Conservation (phyloP, 2,888 invertebrate genomes). For the Hirtodrosophila trivittata region DNA sequence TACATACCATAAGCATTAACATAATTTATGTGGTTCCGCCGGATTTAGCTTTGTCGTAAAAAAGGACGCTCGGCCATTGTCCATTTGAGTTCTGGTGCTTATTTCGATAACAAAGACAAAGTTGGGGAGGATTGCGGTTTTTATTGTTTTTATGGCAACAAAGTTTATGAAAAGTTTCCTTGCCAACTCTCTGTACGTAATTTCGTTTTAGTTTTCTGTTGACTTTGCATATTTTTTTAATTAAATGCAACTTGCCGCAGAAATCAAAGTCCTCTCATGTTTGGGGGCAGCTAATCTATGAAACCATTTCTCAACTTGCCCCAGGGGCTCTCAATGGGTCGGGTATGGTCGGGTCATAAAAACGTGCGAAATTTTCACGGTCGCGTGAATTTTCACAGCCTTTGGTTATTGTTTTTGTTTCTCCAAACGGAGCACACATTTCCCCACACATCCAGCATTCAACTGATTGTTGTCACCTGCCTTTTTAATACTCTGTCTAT, state of each 20-base stretch:
- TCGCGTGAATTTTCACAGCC: slow-evolving; percentile 68
- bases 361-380: slow-evolving; percentile 83
- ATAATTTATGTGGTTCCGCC: slow-evolving; percentile 83
- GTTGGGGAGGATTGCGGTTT: slow-evolving; percentile 71
- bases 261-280: slow-evolving; percentile 58
- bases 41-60: slow-evolving; percentile 80
- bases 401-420: slow-evolving; percentile 57
- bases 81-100: slow-evolving; percentile 65
- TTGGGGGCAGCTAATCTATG: slow-evolving; percentile 65
- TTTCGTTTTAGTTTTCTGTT: slow-evolving; percentile 77
- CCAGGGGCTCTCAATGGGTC: background rate
- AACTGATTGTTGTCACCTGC: slow-evolving; percentile 67
- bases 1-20: slow-evolving; percentile 81
- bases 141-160: slow-evolving; percentile 81
- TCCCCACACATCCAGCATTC: slow-evolving; percentile 12
- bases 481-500: slow-evolving; percentile 36
- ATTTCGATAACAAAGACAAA: slow-evolving; percentile 73
- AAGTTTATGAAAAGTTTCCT: slow-evolving; percentile 74
- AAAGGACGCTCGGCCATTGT: slow-evolving; percentile 75
- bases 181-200: slow-evolving; percentile 36
- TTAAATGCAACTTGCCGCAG: slow-evolving; percentile 63
- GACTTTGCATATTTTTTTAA: slow-evolving; percentile 81
- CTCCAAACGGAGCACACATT: slow-evolving; percentile 38
- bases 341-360: slow-evolving; percentile 65
- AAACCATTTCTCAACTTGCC: slow-evolving; percentile 71